These are phyloP conservation scores for Chroicocephalus ridibundus DNA, from an alignment of 2,113 vertebrate species.

Conservation along the genomic window DNA sequence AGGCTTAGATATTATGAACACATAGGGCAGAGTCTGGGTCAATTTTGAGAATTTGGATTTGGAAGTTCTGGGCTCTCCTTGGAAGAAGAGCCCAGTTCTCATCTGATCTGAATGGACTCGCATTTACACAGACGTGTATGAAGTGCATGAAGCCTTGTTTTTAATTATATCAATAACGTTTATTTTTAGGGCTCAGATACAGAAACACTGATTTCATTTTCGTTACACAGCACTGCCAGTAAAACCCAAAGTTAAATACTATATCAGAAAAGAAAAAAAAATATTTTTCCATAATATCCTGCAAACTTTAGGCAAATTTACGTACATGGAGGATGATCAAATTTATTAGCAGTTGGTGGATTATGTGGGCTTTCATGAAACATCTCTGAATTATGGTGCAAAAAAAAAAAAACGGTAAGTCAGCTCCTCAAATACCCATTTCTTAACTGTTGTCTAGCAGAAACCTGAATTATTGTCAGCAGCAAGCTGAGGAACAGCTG, in stretches of 20 bases:
- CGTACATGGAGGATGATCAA: not conserved
- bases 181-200: not conserved
- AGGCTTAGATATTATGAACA: not conserved
- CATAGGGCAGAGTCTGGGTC: not conserved
- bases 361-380: not conserved
- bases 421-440: not conserved
- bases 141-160: not conserved
- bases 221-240: not conserved
- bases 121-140: accelerated
- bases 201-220: not conserved
- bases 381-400: not conserved
- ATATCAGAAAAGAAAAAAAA: not conserved
- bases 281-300: not conserved
- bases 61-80: not conserved
- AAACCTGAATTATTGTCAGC: not conserved
- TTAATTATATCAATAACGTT: not conserved
- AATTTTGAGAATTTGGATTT: not conserved
- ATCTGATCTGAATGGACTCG: not conserved
- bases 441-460: not conserved
- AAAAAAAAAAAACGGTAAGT: not conserved
- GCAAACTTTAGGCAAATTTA: not conserved
- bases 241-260: not conserved
- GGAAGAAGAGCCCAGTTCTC: not conserved
- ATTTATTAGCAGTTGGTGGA: slow-evolving; percentile 1
- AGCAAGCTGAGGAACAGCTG: not conserved